Percentiles rank a stretch among this genome's conserved stretches.
Evolutionary conservation across 1,140 invertebrate species (phyloP).

Genomic region (Lithobius niger): DNA sequence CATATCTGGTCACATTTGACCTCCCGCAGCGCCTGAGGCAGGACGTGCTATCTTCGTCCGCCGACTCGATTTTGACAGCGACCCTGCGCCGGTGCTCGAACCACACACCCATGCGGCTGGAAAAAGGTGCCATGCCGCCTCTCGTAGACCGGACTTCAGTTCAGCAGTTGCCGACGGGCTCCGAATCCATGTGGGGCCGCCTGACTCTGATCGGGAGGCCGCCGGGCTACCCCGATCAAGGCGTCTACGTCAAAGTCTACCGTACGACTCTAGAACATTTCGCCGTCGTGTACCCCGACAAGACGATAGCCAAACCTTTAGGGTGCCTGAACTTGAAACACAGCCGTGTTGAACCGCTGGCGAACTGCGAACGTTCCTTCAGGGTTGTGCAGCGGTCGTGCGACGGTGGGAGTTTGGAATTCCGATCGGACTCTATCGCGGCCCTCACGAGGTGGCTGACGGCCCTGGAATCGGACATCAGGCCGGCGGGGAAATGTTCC

Average conservation of each 20-base stretch:
- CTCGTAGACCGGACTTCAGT: background rate
- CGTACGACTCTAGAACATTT: slow-evolving; percentile 11
- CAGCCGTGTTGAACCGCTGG: background rate
- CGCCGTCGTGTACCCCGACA: slow-evolving; percentile 9
- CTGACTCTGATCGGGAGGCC: background rate
- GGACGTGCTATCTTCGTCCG: no score
- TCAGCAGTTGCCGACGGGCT: background rate
- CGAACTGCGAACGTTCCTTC: background rate
- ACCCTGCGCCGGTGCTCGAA: no score
- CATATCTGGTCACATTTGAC: no score
- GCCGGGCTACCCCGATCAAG: background rate
- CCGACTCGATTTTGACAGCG: no score
- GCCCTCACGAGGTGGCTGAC: background rate
- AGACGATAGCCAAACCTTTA: background rate
- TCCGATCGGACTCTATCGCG: background rate
- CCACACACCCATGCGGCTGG: background rate
- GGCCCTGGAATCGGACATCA: background rate
- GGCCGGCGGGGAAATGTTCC: no score
- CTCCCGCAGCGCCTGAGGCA: no score
- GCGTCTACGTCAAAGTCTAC: slow-evolving; percentile 10
- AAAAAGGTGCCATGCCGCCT: background rate
- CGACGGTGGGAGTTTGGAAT: background rate
- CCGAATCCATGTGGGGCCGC: background rate
- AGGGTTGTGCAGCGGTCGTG: slow-evolving; percentile 6
- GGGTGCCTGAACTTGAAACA: slow-evolving; percentile 10